Evolutionary conservation across 2,797 vertebrate species (phyloP).

Genomic region (Neosilurus mollespiculum): DNA sequence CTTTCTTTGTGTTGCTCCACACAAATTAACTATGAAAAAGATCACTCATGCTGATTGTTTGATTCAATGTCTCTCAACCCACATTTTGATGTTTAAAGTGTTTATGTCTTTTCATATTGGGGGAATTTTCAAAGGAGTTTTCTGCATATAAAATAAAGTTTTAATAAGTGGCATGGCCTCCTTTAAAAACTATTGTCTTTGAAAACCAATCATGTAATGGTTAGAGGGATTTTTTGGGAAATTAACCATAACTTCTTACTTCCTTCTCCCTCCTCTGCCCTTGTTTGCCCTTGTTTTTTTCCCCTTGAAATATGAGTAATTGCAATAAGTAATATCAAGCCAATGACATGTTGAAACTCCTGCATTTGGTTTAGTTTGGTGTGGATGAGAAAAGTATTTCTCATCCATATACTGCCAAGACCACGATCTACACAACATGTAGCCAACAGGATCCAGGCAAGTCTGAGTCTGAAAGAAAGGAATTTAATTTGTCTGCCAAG

Average conservation of each 20-base stretch:
- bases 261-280: neutral
- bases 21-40: neutral
- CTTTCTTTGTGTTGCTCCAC: neutral
- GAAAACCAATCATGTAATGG: neutral
- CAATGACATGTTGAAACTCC: conserved; percentile 6
- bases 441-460: conserved; percentile 62
- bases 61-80: neutral
- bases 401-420: conserved; percentile 23
- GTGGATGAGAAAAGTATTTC: neutral
- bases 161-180: neutral
- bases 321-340: neutral
- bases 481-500: conserved; percentile 45
- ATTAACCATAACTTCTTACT: neutral
- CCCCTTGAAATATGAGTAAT: neutral
- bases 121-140: neutral
- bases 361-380: conserved; percentile 12
- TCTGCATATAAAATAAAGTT: neutral
- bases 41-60: neutral
- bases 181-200: conserved; percentile 7
- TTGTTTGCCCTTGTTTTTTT: neutral
- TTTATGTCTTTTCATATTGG: neutral
- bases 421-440: conserved; percentile 17
- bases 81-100: neutral
- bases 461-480: conserved; percentile 43
- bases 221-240: conserved; percentile 2